Base-by-base conservation (phyloP, 35 echinoderm and acorn worm genomes). In the Ophiothrix spiculata region DNA sequence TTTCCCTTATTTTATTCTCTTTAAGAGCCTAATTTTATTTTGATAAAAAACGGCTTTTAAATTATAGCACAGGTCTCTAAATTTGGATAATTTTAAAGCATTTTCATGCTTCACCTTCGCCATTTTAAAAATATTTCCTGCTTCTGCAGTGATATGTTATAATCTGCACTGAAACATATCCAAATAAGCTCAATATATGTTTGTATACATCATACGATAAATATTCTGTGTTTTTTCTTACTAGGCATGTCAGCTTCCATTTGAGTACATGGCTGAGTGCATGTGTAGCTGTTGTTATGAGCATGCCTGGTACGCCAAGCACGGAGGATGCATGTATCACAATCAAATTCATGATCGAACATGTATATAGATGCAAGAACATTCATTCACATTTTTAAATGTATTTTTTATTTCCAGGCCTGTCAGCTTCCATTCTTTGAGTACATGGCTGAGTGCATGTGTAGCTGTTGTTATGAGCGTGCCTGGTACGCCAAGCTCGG, bases 321-420 rank as follows among this genome's bases (percentile, higher is more conserved):
- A 93, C 17, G 95, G 95, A 21, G 95, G 95, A 2, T 97, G n/a
- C n/a, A n/a, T n/a, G 95, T 79, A 88, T 90, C 32, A 91, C 95
- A 25, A 97, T 97, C 69, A 97, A 97, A 77, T 93, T 97, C 77
- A 88, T 97, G 91, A 97, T 97, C 91, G 95, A 97, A 74, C 88
- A 56, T 75, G 92, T 99, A 56, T 79, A 93, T 97, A 88, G 88
- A 93, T 39, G 63, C 84, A 2, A 86, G 88, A n/a, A n/a, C n/a
- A n/a, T n/a, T n/a, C n/a, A n/a, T n/a, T n/a, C n/a, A n/a, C n/a
- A 23, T 38, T 83, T 37, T 3, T 11, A 36, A 23, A 35, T n/a
- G 31, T 19, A 77, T 31, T 38, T 83, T 37, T 3, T 11, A 36
- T 32, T 49, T 40, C 15, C 81, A 97, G 95, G 95, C 95, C 23